Percentiles rank a stretch among this genome's conserved stretches.
Evolutionary conservation across 2,113 vertebrate genomes (phyloP).

Genomic region (Eptesicus fuscus): DNA sequence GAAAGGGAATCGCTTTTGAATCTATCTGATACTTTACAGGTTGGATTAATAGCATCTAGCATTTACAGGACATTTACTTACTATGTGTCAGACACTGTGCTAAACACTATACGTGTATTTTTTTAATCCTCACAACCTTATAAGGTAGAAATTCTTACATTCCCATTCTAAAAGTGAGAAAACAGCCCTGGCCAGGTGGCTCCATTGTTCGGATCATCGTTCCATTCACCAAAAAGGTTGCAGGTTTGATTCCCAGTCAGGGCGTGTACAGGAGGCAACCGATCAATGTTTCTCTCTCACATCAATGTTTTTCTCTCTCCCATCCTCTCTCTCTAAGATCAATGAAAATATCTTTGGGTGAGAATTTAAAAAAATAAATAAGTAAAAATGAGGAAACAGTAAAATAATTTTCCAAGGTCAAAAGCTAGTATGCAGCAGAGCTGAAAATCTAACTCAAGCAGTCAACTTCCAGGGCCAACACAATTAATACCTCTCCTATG

Average conservation of each 20-base stretch:
- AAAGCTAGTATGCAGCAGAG: background rate
- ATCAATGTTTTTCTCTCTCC: background rate
- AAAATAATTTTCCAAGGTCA: background rate
- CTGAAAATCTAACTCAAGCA: background rate
- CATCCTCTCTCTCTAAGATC: background rate
- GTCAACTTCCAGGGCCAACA: background rate
- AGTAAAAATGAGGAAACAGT: background rate
- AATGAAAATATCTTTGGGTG: background rate
- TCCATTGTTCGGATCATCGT: background rate
- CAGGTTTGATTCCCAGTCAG: background rate
- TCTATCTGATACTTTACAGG: background rate
- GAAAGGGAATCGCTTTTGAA: background rate
- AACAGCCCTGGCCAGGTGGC: background rate
- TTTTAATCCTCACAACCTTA: background rate
- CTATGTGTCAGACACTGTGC: background rate
- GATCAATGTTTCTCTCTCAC: background rate
- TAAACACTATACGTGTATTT: background rate
- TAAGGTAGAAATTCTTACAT: background rate
- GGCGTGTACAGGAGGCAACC: background rate
- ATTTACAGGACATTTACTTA: background rate
- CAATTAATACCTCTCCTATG: background rate
- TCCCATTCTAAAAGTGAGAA: background rate
- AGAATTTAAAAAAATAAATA: background rate
- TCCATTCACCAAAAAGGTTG: background rate
- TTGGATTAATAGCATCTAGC: background rate